Conservation (phyloP, 2,113 vertebrate genomes). For the Etia nguti region DNA sequence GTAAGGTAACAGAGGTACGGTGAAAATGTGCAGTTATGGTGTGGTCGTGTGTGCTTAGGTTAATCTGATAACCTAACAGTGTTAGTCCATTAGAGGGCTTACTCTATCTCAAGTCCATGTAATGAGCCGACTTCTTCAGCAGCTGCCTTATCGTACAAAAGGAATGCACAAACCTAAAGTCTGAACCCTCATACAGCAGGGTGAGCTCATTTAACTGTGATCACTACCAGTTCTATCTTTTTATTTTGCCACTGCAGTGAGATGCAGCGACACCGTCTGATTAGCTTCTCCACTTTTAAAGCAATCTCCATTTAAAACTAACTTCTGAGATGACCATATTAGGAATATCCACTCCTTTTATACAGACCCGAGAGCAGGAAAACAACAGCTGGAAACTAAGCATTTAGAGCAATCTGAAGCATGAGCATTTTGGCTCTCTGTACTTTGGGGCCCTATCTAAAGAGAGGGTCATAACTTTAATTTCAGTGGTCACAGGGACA, state of each 20-base stretch:
- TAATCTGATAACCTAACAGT: slow-evolving; percentile 11
- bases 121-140: background rate
- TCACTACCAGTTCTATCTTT: background rate
- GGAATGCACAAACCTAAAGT: background rate
- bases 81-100: slow-evolving; percentile 9
- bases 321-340: background rate
- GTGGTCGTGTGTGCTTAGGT: background rate
- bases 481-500: background rate
- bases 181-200: background rate
- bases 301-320: background rate
- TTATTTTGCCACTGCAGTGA: background rate
- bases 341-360: background rate
- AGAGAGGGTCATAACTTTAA: background rate
- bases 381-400: background rate
- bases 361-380: background rate
- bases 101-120: background rate
- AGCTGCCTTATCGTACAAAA: background rate
- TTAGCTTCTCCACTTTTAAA: background rate
- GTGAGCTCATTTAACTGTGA: background rate
- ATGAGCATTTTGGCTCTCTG: background rate
- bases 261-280: background rate
- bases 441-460: background rate
- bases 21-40: background rate
- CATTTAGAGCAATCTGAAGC: background rate
- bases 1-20: background rate